phyloP scores from a whole-genome alignment of 2,113 vertebrate genomes.

The Pelusios castaneus region DNA sequence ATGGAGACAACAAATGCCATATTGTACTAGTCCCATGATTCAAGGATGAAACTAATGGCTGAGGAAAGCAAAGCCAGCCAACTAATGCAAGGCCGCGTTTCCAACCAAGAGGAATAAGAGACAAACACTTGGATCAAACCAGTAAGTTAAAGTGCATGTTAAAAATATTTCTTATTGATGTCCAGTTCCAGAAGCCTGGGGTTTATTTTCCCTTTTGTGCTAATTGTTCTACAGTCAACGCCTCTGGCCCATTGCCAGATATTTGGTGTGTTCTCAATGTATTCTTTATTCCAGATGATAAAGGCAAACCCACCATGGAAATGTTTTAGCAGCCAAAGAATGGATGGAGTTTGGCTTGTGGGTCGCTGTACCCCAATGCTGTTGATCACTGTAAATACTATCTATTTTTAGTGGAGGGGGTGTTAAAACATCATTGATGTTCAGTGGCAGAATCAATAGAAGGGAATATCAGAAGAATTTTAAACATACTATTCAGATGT shows the following conservation, averaged over 20 bases:
- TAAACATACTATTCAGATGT: slow-evolving; percentile 35
- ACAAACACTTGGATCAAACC: slow-evolving; percentile 61
- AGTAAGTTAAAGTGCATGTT: slow-evolving; percentile 58
- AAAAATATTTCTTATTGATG: slow-evolving; percentile 69
- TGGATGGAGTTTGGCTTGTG: slow-evolving; percentile 52
- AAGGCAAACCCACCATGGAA: slow-evolving; percentile 64
- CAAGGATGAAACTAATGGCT: slow-evolving; percentile 44
- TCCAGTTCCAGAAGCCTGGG: slow-evolving; percentile 53
- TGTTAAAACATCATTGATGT: background rate
- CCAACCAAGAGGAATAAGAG: slow-evolving; percentile 43
- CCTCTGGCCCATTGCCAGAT: slow-evolving; percentile 50
- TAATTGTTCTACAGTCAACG: slow-evolving; percentile 60
- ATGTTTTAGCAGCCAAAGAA: slow-evolving; percentile 54
- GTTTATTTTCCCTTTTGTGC: slow-evolving; percentile 35
- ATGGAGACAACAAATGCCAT: slow-evolving; percentile 36
- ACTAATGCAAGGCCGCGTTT: background rate
- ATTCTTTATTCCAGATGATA: slow-evolving; percentile 59
- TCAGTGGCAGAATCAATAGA: slow-evolving; percentile 11
- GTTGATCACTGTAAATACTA: slow-evolving; percentile 19
- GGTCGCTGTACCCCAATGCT: background rate
- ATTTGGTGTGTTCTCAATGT: slow-evolving; percentile 62
- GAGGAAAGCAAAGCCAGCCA: slow-evolving; percentile 47
- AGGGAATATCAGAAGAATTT: slow-evolving; percentile 46
- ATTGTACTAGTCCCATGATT: slow-evolving; percentile 34
- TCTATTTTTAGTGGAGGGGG: slow-evolving; percentile 5